These are phyloP conservation scores for Danionella dracula DNA, from an alignment of 2,797 vertebrate genomes.

Conservation along the genomic window DNA sequence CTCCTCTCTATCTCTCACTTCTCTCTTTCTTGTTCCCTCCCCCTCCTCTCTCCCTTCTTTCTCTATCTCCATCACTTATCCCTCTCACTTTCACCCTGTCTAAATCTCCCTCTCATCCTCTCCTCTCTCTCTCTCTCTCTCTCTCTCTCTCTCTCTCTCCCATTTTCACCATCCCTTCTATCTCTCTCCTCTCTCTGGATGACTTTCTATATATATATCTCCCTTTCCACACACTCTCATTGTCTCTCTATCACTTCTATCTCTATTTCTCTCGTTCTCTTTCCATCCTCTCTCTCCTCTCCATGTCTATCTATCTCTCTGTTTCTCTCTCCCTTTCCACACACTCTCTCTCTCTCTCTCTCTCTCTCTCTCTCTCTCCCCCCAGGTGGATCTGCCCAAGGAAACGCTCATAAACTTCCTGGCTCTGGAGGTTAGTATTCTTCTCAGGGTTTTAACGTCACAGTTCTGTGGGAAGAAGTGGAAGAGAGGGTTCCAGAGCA, in stretches of 20 bases:
- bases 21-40: constrained; percentile 7
- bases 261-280: background rate
- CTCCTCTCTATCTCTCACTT: too few species aligned
- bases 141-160: constrained; percentile 25
- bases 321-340: constrained; percentile 11
- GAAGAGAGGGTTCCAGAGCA: constrained; percentile 55
- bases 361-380: constrained; percentile 15
- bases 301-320: too few species aligned
- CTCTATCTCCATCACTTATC: constrained; percentile 26
- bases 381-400: constrained; percentile 91
- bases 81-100: background rate
- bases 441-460: constrained; percentile 58
- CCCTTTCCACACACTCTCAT: constrained; percentile 51
- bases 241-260: constrained; percentile 7
- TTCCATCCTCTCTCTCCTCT: constrained; percentile 36
- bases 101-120: too few species aligned
- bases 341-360: background rate
- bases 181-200: constrained; percentile 41
- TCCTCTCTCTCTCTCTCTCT: background rate
- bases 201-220: background rate
- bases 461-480: constrained; percentile 29
- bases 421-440: constrained; percentile 80
- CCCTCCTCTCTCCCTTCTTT: background rate
- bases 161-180: too few species aligned
- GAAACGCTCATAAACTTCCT: constrained; percentile 91